These are phyloP conservation scores for Epizoanthus scotinus DNA, from an alignment of 92 coral and sea anemone genomes.

Conservation along the genomic window DNA sequence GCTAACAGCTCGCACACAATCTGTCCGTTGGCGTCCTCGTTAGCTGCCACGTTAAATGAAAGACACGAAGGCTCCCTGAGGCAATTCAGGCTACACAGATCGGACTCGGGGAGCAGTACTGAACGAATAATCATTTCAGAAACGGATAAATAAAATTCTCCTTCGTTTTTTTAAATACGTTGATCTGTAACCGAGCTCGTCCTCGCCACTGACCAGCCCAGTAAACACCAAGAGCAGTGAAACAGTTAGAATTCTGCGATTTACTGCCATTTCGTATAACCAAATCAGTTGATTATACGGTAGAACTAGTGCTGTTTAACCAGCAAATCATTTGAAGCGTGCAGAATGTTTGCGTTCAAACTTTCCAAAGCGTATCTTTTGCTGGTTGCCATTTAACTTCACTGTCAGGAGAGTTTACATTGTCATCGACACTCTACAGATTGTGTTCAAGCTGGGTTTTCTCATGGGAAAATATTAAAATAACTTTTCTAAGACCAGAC, in stretches of 20 bases:
- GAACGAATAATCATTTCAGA: not conserved
- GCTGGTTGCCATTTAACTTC: too few species aligned
- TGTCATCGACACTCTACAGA: too few species aligned
- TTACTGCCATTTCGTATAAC: too few species aligned
- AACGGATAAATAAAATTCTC: not conserved
- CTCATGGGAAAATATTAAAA: too few species aligned
- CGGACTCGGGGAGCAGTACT: not conserved
- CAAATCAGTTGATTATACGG: too few species aligned
- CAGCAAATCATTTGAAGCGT: too few species aligned
- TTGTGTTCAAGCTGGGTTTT: too few species aligned
- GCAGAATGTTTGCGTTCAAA: too few species aligned
- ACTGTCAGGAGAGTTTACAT: too few species aligned
- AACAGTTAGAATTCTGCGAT: not conserved
- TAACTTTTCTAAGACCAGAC: too few species aligned
- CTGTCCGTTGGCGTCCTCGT: not conserved
- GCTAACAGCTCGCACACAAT: not conserved
- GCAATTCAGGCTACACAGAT: conserved; percentile 4
- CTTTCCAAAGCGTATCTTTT: too few species aligned
- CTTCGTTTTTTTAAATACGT: not conserved
- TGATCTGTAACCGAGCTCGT: not conserved
- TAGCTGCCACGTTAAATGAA: not conserved
- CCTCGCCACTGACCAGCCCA: not conserved
- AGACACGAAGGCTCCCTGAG: not conserved
- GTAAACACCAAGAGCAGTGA: not conserved
- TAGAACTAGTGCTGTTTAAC: too few species aligned